Evolutionary conservation across 2,797 vertebrate species (phyloP).

Genomic region (Fistularia commersonii): DNA sequence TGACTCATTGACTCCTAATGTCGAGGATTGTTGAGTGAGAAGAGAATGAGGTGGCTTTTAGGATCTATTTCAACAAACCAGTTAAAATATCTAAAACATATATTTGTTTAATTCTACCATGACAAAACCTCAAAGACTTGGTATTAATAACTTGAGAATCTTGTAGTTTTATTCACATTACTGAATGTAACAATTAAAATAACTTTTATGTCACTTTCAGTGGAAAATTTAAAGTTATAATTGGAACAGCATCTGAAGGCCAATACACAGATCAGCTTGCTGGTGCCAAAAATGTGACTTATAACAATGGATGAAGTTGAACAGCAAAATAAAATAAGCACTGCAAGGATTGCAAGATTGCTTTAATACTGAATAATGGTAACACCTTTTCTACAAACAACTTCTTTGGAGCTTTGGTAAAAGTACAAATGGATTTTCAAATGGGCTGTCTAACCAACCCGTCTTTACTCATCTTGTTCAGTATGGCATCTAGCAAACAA

Average conservation of each 20-base stretch:
- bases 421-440: conserved; percentile 27
- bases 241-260: no score
- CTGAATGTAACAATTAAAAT: no score
- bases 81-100: not conserved
- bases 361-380: conserved; percentile 9
- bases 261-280: no score
- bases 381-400: conserved; percentile 7
- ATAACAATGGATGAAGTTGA: no score
- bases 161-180: no score
- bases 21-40: conserved; percentile 35
- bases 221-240: no score
- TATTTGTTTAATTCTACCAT: no score
- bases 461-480: conserved; percentile 14
- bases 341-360: conserved; percentile 9
- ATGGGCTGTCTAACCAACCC: conserved; percentile 20
- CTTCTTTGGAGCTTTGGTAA: conserved; percentile 7
- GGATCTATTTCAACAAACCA: conserved; percentile 16
- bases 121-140: no score
- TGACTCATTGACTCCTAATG: conserved; percentile 50
- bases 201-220: no score
- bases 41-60: conserved; percentile 32
- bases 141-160: no score
- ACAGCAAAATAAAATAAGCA: not conserved
- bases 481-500: conserved; percentile 45
- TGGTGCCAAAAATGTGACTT: no score